These are phyloP conservation scores for Aphidius colemani DNA, from an alignment of 2,888 invertebrate species.

Conservation along the genomic window DNA sequence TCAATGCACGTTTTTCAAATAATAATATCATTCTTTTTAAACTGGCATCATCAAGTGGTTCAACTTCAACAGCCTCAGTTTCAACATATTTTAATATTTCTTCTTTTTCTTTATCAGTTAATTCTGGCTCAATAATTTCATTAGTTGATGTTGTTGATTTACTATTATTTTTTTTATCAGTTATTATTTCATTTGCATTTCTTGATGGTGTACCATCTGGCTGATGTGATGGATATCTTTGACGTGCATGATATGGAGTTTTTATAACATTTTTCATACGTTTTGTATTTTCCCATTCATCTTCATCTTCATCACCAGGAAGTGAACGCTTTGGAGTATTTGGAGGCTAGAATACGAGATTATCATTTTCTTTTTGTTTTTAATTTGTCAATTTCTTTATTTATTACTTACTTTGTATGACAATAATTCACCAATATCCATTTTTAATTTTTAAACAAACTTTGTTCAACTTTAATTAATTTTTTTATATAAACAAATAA, in stretches of 20 bases:
- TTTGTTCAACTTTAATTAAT: too few relatives aligned
- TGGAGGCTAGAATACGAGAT: slow-evolving; percentile 68
- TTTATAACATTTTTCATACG: slow-evolving; percentile 62
- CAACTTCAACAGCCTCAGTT: slow-evolving; percentile 81
- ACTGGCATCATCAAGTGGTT: slow-evolving; percentile 83
- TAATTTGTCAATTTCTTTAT: neutral
- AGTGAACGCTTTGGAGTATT: slow-evolving; percentile 78
- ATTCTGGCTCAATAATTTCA: slow-evolving; percentile 65
- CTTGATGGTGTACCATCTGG: slow-evolving; percentile 37
- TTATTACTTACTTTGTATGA: slow-evolving; percentile 56
- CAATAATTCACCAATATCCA: slow-evolving; percentile 61
- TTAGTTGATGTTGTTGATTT: slow-evolving; percentile 59
- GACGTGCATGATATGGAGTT: slow-evolving; percentile 62
- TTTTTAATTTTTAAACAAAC: slow-evolving; percentile 27
- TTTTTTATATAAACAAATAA: too few relatives aligned
- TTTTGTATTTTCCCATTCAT: slow-evolving; percentile 68
- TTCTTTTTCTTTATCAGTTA: slow-evolving; percentile 75
- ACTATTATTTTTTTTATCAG: slow-evolving; percentile 22
- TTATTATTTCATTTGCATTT: slow-evolving; percentile 30
- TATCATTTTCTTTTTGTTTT: neutral
- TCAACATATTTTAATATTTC: slow-evolving; percentile 84
- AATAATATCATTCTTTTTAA: slow-evolving; percentile 87
- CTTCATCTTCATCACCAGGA: slow-evolving; percentile 70
- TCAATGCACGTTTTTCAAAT: slow-evolving; percentile 92
- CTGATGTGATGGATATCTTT: slow-evolving; percentile 51